A percentile compares a stretch with the other conserved stretches of the same genome.
These are phyloP conservation scores for Heterodera carotae DNA, from an alignment of 1,140 invertebrate genomes.

Conservation along the genomic window DNA sequence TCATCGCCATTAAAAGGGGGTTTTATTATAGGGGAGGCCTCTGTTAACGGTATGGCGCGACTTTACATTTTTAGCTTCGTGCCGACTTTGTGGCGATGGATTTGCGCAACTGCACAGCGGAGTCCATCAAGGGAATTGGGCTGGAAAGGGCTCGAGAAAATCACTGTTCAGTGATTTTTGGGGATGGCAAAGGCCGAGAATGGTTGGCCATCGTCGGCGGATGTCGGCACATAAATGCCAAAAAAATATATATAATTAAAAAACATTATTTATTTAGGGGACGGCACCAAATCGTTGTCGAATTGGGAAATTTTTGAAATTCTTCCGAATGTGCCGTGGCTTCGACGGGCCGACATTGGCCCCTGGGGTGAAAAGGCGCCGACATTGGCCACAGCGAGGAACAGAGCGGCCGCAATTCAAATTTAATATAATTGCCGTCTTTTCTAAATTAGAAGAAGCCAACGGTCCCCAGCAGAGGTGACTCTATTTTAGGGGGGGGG, in stretches of 20 bases:
- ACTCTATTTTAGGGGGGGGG: no score
- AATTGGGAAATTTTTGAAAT: constrained; percentile 2
- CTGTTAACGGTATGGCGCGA: no score
- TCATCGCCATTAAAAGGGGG: no score
- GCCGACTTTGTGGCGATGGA: background rate
- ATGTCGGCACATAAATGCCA: background rate
- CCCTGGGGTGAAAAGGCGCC: background rate
- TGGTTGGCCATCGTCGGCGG: constrained; percentile 13
- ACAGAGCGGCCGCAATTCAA: background rate
- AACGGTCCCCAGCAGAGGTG: no score
- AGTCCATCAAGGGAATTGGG: background rate
- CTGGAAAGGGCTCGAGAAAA: constrained; percentile 4
- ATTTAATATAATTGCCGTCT: background rate
- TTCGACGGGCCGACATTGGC: background rate
- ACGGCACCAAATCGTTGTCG: background rate
- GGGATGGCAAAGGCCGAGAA: background rate
- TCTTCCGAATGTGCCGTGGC: background rate
- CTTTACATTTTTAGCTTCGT: background rate
- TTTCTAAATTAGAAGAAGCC: background rate
- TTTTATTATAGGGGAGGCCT: no score
- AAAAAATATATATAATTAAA: background rate
- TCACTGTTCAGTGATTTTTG: background rate
- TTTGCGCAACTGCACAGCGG: background rate
- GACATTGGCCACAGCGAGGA: background rate
- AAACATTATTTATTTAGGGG: background rate